Evolutionary conservation across 2,888 invertebrate species (phyloP).

Genomic region (Hipparchia sbordonii): DNA sequence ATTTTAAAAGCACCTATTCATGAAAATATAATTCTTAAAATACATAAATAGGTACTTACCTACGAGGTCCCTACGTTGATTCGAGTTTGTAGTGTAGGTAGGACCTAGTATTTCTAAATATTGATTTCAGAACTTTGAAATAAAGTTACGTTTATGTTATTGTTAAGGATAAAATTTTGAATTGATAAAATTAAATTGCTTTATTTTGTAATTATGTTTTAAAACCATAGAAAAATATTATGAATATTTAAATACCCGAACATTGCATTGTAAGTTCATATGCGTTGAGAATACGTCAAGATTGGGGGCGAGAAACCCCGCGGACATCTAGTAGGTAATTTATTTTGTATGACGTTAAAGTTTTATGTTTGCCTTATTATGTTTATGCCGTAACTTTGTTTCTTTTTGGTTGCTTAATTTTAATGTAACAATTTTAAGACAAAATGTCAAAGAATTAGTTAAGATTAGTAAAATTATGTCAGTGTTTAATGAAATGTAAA

Average conservation of each 20-base stretch:
- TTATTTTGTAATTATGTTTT: not conserved
- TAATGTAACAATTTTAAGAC: constrained; percentile 59
- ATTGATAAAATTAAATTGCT: not conserved
- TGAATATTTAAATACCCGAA: too few species aligned
- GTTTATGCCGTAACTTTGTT: constrained; percentile 62
- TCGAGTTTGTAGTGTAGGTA: not conserved
- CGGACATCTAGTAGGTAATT: constrained; percentile 57
- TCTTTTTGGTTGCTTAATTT: constrained; percentile 72
- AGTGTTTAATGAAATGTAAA: constrained; percentile 80
- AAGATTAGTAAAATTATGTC: constrained; percentile 72
- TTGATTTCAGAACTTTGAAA: not conserved
- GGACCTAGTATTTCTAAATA: not conserved
- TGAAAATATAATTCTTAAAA: too few species aligned
- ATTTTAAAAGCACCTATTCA: too few species aligned
- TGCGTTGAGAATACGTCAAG: constrained; percentile 1
- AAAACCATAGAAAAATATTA: too few species aligned
- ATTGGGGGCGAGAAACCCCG: constrained; percentile 12
- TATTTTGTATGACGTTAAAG: constrained; percentile 75
- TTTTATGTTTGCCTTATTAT: constrained; percentile 63
- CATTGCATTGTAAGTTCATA: constrained; percentile 29
- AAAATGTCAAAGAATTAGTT: constrained; percentile 65
- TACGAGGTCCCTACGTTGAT: not conserved
- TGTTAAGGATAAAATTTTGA: not conserved
- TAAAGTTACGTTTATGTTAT: too few species aligned
- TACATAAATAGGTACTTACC: not conserved